These are phyloP conservation scores for Heliconius nattereri DNA, from an alignment of 1,140 invertebrate genomes.

Conservation along the genomic window DNA sequence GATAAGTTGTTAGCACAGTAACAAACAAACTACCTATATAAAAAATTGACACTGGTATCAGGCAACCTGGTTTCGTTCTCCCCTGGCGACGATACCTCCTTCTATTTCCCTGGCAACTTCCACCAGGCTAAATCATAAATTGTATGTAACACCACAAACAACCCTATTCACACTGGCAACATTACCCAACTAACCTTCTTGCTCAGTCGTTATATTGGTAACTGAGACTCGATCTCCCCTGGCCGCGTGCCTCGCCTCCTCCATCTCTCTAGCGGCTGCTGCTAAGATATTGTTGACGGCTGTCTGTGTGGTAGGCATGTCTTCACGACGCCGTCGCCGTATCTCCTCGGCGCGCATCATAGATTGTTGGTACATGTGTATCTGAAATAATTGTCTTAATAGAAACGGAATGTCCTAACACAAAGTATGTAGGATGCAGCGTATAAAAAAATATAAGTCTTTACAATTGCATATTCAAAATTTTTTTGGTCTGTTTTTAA, in stretches of 20 bases:
- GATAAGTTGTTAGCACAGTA: too few species aligned
- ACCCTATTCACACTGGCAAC: constrained; percentile 26
- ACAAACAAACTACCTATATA: too few species aligned
- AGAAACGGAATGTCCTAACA: too few species aligned
- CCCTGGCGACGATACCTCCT: too few species aligned
- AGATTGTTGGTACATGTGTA: constrained; percentile 80
- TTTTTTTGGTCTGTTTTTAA: too few species aligned
- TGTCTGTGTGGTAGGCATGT: constrained; percentile 66
- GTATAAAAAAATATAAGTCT: too few species aligned
- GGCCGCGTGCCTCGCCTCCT: constrained; percentile 64
- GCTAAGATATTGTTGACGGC: constrained; percentile 77
- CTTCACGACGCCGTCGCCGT: constrained; percentile 69
- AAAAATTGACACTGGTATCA: too few species aligned
- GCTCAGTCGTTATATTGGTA: constrained; percentile 74
- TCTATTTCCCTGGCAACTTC: too few species aligned
- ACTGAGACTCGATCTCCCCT: constrained; percentile 50
- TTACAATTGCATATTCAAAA: too few species aligned
- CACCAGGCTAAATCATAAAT: neutral
- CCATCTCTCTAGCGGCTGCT: constrained; percentile 75
- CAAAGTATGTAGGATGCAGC: too few species aligned
- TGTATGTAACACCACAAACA: neutral
- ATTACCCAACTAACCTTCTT: constrained; percentile 40
- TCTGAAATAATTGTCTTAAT: constrained; percentile 47
- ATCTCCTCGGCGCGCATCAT: constrained; percentile 75
- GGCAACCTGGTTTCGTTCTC: too few species aligned